These are phyloP conservation scores for Spodoptera litura DNA, from an alignment of 1,140 invertebrate genomes.

Conservation along the genomic window DNA sequence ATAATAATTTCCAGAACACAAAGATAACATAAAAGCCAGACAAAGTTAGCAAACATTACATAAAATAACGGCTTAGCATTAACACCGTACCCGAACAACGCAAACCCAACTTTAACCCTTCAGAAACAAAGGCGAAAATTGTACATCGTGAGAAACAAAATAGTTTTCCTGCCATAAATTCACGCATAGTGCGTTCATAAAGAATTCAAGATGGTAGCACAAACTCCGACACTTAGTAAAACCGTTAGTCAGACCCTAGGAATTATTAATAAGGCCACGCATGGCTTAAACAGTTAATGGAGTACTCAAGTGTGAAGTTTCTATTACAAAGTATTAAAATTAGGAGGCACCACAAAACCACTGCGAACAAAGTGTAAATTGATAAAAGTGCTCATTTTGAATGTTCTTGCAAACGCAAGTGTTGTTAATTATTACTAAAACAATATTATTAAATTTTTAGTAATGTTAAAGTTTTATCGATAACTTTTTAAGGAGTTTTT, in stretches of 20 bases:
- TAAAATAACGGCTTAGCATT: constrained; percentile 14
- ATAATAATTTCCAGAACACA: neutral
- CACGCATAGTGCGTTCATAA: constrained; percentile 5
- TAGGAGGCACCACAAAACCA: too few relatives aligned
- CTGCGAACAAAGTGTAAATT: too few relatives aligned
- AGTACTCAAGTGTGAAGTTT: too few relatives aligned
- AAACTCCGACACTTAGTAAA: constrained; percentile 18
- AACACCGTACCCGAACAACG: neutral
- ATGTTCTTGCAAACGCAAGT: too few relatives aligned
- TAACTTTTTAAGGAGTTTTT: too few relatives aligned
- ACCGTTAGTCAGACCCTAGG: constrained; percentile 29
- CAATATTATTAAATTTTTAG: too few relatives aligned
- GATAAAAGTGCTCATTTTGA: too few relatives aligned
- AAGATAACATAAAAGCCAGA: neutral
- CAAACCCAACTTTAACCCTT: neutral
- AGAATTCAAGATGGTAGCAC: constrained; percentile 10
- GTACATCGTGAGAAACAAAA: too few relatives aligned
- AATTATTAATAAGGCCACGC: constrained; percentile 28
- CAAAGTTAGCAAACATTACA: constrained; percentile 16
- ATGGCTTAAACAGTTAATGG: neutral
- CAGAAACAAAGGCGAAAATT: neutral
- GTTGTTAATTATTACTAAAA: too few relatives aligned
- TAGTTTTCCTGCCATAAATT: constrained; percentile 1
- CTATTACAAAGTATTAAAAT: too few relatives aligned
- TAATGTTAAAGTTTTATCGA: too few relatives aligned